Percentiles rank a stretch among this genome's conserved stretches.
These are phyloP conservation scores for Falco rusticolus DNA, from an alignment of 2,797 vertebrate genomes.

Conservation along the genomic window DNA sequence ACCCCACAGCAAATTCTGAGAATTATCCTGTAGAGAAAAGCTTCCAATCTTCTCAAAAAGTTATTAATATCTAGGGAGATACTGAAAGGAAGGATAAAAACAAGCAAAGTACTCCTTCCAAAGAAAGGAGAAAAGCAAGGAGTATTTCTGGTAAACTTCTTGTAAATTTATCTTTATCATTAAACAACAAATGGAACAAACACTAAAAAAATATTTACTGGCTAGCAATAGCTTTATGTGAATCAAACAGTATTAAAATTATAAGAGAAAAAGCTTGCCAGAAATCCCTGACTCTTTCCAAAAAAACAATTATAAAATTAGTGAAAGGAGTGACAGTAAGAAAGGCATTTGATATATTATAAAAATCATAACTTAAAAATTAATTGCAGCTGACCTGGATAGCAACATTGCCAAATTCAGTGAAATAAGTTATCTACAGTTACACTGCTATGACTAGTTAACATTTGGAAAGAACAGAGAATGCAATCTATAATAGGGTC, in stretches of 20 bases:
- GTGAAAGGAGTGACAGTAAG: neutral
- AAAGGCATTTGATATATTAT: neutral
- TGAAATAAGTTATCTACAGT: conserved; percentile 12
- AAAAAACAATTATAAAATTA: conserved; percentile 42
- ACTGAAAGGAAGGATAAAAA: neutral
- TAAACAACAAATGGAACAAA: conserved; percentile 16
- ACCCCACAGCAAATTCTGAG: neutral
- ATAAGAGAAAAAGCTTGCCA: neutral
- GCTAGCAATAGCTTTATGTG: neutral
- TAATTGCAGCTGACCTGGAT: conserved; percentile 14
- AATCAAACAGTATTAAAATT: conserved; percentile 24
- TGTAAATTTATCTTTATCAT: conserved; percentile 9
- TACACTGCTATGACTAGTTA: neutral
- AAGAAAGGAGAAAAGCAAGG: neutral
- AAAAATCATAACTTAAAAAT: conserved; percentile 30
- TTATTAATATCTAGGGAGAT: conserved; percentile 12
- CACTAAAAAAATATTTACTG: neutral
- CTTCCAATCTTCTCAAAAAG: neutral
- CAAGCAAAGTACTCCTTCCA: neutral
- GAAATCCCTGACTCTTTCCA: neutral
- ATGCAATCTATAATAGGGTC: neutral
- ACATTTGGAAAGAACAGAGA: neutral
- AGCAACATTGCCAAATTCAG: neutral
- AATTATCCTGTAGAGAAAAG: neutral
- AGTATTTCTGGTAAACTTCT: neutral